phyloP scores from a whole-genome alignment of 2,888 invertebrate species.

The Drosophila robusta region DNA sequence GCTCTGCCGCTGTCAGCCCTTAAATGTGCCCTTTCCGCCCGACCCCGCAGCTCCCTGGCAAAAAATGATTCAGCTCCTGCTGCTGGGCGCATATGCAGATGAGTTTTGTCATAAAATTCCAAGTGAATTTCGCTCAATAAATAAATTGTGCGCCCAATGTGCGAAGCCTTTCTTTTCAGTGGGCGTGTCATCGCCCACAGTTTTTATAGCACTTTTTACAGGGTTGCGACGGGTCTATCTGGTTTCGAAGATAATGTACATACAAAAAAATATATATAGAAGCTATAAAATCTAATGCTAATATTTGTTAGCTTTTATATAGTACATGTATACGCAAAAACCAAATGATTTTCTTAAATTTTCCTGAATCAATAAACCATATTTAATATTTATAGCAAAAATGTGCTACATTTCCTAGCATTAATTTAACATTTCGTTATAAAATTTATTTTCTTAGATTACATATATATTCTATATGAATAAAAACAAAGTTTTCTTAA shows the following conservation, averaged over 20 bases:
- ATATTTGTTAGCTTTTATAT: too few species aligned
- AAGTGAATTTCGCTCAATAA: conserved; percentile 62
- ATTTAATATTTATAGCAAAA: too few species aligned
- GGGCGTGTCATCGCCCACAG: conserved; percentile 26
- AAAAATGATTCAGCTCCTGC: conserved; percentile 30
- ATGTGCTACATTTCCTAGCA: too few species aligned
- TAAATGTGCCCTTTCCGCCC: neutral
- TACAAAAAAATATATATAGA: neutral
- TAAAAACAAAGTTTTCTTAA: too few species aligned
- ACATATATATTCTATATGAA: too few species aligned
- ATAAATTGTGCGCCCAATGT: conserved; percentile 65
- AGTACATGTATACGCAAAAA: too few species aligned
- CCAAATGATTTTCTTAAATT: too few species aligned
- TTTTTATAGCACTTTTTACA: conserved; percentile 26
- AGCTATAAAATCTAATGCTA: too few species aligned
- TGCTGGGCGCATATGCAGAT: conserved; percentile 71
- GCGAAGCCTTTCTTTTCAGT: conserved; percentile 58
- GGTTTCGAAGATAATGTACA: neutral
- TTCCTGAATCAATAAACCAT: too few species aligned
- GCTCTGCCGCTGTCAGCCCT: conserved; percentile 13
- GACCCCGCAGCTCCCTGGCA: neutral
- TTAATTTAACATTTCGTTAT: too few species aligned
- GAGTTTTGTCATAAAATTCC: conserved; percentile 57
- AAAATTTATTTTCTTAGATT: too few species aligned
- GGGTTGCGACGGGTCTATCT: conserved; percentile 11